Base-by-base conservation (phyloP, 92 coral and sea anemone species). In the Micromussa lordhowensis region DNA sequence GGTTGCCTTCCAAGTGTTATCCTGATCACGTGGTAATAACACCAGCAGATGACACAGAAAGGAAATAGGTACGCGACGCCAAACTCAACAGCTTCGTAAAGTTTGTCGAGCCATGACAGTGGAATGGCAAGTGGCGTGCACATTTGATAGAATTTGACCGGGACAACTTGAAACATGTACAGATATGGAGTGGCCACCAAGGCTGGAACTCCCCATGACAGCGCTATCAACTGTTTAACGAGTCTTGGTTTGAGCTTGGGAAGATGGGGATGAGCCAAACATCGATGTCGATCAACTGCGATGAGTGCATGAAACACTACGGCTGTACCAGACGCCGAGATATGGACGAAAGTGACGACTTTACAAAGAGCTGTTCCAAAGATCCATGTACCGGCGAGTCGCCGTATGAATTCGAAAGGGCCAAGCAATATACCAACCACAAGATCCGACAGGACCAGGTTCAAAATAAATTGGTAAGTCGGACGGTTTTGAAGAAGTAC, bases 261-360 rank as follows among this genome's bases (percentile, higher is more conserved):
- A 29, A 91, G 90, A 35, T 90, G 77, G 0, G 98, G 95, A 57
- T 85, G 87, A 16, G 81, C 94, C 16, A 95, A 58, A 48, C 81
- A 74, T 0, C 94, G 80, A 58, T 93, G 89, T 78, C 98, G 90
- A 76, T 95, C 96, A 19, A 93, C 70, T 0, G 98, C 96, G 59
- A 95, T 91, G 51, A 93, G 88, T 0, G 94, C 87, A 69, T 93
- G 93, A 29, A 90, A 78, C 19, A 91, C 68, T 5, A 93, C 94
- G 13, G 94, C 84, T 2, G 94, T 91, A 16, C 93, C 91, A 14
- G 89, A 76, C 22, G 92, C 84, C 49, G 82, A 77, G 21, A 90
- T 88, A 83, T 95, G 90, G 28, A 91, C 16, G 48, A 79, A 95
- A 80, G 93, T 96, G 70, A 93, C 40, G 6, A 91, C 82, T 73